A percentile compares a stretch with the other conserved stretches of the same genome.
Evolutionary conservation across 2,113 vertebrate genomes (phyloP).

Genomic region (Mormyrus lacerda): DNA sequence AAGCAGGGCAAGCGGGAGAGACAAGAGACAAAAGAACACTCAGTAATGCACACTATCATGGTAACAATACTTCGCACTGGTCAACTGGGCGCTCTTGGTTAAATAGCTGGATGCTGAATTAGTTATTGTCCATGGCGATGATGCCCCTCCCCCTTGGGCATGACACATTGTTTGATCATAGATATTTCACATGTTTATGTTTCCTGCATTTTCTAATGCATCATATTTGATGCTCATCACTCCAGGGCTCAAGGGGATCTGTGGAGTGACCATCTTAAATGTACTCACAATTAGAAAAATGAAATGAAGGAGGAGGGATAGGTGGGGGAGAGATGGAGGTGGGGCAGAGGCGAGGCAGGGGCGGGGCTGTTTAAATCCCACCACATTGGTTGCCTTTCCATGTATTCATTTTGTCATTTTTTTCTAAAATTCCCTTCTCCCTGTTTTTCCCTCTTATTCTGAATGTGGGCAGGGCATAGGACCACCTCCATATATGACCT

Average conservation of each 20-base stretch:
- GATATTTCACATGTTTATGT: background rate
- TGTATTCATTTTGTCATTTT: conserved; percentile 61
- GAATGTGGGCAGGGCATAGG: conserved; percentile 31
- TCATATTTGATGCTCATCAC: background rate
- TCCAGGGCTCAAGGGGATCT: too few relatives aligned
- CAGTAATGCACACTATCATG: too few relatives aligned
- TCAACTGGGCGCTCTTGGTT: too few relatives aligned
- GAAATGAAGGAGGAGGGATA: background rate
- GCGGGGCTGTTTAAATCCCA: conserved; percentile 62
- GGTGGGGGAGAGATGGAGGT: background rate
- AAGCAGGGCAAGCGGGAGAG: too few relatives aligned
- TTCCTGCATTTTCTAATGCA: background rate
- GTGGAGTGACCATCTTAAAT: background rate
- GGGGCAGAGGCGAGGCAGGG: background rate
- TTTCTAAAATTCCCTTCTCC: conserved; percentile 35
- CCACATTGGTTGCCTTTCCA: conserved; percentile 59
- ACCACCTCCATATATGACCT: background rate
- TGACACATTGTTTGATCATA: too few relatives aligned
- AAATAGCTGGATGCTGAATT: too few relatives aligned
- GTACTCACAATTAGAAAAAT: too few relatives aligned
- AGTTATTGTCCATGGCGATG: too few relatives aligned
- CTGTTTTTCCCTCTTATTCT: conserved; percentile 42
- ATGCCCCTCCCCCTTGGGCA: too few relatives aligned
- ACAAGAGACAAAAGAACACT: too few relatives aligned
- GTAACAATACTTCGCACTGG: too few relatives aligned